Evolutionary conservation across 2,797 vertebrate species (phyloP), one percentile per base, ranked within the genome.

Genomic region (Acipenser transmontanus): DNA sequence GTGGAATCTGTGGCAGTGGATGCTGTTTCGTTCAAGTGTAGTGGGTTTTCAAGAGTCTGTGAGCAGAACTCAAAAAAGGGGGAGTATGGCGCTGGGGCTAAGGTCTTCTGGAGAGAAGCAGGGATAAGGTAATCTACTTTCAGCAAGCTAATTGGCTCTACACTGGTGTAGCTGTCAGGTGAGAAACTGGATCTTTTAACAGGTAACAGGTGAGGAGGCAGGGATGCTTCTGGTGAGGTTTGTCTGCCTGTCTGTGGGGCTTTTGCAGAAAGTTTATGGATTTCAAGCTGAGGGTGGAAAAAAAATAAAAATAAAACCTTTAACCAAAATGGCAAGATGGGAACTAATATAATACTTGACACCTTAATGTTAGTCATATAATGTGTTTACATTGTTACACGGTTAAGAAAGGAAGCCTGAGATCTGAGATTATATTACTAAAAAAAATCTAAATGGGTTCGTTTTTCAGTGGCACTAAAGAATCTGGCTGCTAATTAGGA

Each of bases 1-100:
- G 91, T 90, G 7, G 89, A 93, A 75, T 92, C 89, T 56, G 91
- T 84, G 78, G 88, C 77, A 1, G 89, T 87, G 68, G 86, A 92
- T 65, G 80, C 82, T 0, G 78, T 17, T 68, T 73, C 71, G 0
- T 6, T 76, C 76, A 71, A 72, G 67, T 66, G 78, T 68, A 63
- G 6, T 77, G 77, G 49, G 87, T 82, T 1, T 70, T 73, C 66
- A 70, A 69, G 66, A 68, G 49, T 61, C 17, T 20, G 69, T 67
- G 66, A 50, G 9, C 66, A 61, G 34, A 34, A 34, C 34, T 34
- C 34, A 34, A 34, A 34, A 34, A 34, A 34, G 34, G 34, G 34
- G 68, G 77, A 66, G 50, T 89, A 89, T 7, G 86, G 88, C 69
- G 76, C 79, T 52, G 88, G 84, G 61, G 84, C 84, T 49, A 81